Base-by-base conservation (phyloP, 2,113 vertebrate species). In the Saguinus imperator region DNA sequence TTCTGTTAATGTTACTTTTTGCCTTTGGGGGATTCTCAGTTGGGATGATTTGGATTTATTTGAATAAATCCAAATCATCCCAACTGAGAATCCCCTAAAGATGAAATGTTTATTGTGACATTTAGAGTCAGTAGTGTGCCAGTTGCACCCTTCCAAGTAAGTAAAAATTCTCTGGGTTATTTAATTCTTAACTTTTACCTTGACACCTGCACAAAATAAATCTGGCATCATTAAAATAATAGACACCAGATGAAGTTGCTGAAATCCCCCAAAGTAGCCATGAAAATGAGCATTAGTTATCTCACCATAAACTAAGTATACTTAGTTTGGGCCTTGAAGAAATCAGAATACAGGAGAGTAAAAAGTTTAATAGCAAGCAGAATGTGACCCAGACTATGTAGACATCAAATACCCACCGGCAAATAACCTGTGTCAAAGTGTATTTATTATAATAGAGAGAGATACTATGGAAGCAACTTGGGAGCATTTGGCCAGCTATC, bases 101-200 rank as follows among this genome's bases (percentile, higher is more conserved):
- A 12, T 29, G 61, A 64, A 64, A 83, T 43, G 27, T 73, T 85
- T 64, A 91, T 55, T 77, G 37, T 70, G 55, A 66, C 40, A 96
- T 91, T 95, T n/a, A 89, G 5, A 77, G 21, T 87, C 23, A 48
- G n/a, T 58, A 11, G 57, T 35, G 7, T 80, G 27, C 23, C 50
- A 90, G 12, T 27, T 95, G 5, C 27, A 79, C 18, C 23, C 89
- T 83, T 87, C n/a, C 50, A 91, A 76, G 61, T 77, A 73, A 79
- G 20, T 61, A 86, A 90, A 29, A 75, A 20, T 79, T 76, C 86
- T 25, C 35, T 70, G 11, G 17, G 25, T 83, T 77, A 50, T 82
- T 95, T 94, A 81, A 85, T 91, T 94, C 18, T 85, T 88, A 85
- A 10, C 6, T 89, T 90, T 94, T 61, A 90, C 6, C 35, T 88